Percentiles rank a stretch among this genome's conserved stretches.
phyloP scores from a whole-genome alignment of 2,888 invertebrate species.

The Cactoblastis cactorum region DNA sequence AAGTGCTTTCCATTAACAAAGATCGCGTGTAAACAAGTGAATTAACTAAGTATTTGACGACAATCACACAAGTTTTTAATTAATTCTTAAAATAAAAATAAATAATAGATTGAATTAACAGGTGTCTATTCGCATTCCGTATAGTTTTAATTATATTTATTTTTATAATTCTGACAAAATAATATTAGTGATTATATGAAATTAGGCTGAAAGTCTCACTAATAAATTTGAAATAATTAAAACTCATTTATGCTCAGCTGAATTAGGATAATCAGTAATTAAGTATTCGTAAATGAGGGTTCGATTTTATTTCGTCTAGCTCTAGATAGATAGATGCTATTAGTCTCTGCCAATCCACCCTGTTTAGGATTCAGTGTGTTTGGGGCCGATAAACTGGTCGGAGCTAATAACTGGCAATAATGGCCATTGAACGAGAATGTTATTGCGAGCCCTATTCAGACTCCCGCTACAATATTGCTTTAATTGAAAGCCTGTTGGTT shows the following conservation, averaged over 20 bases:
- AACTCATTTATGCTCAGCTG: background rate
- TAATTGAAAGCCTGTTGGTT: constrained; percentile 47
- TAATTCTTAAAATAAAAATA: too few species aligned
- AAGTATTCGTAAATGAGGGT: constrained; percentile 5
- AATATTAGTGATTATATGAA: too few species aligned
- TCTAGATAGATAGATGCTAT: constrained; percentile 1
- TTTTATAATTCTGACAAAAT: too few species aligned
- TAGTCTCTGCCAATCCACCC: constrained; percentile 19
- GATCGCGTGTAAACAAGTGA: background rate
- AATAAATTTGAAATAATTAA: too few species aligned
- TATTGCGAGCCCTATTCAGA: constrained; percentile 31
- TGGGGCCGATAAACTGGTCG: constrained; percentile 38
- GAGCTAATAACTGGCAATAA: constrained; percentile 49
- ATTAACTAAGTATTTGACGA: background rate
- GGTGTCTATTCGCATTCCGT: too few species aligned
- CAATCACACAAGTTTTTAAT: too few species aligned
- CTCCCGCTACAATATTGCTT: constrained; percentile 32
- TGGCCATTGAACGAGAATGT: constrained; percentile 38
- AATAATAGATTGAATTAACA: too few species aligned
- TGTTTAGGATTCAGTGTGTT: constrained; percentile 48
- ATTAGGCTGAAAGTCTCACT: too few species aligned
- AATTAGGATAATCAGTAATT: constrained; percentile 3
- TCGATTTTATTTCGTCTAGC: constrained; percentile 2
- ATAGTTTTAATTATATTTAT: too few species aligned
- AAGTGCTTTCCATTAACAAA: background rate